Percentiles rank a stretch among this genome's conserved stretches.
Evolutionary conservation across 2,113 vertebrate species (phyloP).

Genomic region (Malurus alboscapulatus): DNA sequence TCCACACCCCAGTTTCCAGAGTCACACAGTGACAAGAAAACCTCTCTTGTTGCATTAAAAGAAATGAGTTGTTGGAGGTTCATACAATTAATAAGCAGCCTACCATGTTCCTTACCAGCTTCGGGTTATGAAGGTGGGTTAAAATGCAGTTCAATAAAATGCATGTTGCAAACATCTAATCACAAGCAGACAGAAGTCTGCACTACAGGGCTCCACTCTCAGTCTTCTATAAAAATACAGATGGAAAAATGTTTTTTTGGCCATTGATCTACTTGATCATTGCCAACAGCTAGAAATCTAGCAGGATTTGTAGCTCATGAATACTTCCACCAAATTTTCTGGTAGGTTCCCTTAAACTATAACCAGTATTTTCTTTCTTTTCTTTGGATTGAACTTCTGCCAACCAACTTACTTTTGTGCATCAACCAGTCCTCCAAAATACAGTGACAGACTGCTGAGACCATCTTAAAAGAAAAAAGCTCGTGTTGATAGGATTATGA

Average conservation of each 20-base stretch:
- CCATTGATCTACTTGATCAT: slow-evolving; percentile 15
- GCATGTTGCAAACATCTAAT: neutral
- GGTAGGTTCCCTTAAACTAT: slow-evolving; percentile 32
- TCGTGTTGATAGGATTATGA: slow-evolving; percentile 38
- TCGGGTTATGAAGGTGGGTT: neutral
- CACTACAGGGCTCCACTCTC: neutral
- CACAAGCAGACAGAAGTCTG: slow-evolving; percentile 20
- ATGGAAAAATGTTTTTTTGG: slow-evolving; percentile 58
- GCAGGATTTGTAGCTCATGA: slow-evolving; percentile 17
- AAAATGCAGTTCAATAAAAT: neutral
- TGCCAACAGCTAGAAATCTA: slow-evolving; percentile 45
- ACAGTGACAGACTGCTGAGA: slow-evolving; percentile 47
- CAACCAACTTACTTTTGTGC: slow-evolving; percentile 24
- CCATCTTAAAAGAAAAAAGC: slow-evolving; percentile 26
- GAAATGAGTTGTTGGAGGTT: neutral
- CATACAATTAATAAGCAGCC: neutral
- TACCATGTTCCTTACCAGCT: neutral
- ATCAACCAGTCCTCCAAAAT: slow-evolving; percentile 12
- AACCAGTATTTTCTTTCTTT: slow-evolving; percentile 30
- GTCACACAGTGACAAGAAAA: neutral
- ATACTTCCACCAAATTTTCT: slow-evolving; percentile 46
- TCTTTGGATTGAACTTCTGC: slow-evolving; percentile 6
- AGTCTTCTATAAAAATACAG: slow-evolving; percentile 30
- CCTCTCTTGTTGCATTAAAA: neutral
- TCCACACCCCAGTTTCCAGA: neutral